phyloP scores from a whole-genome alignment of 2,113 vertebrate genomes.

The Lampris incognitus region DNA sequence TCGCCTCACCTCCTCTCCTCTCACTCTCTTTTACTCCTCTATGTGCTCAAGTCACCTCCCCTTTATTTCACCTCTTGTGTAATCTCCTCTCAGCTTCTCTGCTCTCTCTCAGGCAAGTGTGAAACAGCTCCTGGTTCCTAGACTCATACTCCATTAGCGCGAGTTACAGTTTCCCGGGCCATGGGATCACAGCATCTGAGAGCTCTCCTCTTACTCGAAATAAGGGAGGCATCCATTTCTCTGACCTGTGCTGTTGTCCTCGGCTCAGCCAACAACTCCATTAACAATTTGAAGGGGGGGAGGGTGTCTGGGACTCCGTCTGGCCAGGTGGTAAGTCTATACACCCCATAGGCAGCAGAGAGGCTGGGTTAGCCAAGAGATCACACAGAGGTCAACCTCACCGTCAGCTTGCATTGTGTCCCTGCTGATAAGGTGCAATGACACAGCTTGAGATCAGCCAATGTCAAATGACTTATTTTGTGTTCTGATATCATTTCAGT shows the following conservation, averaged over 20 bases:
- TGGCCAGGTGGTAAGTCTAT: constrained; percentile 27
- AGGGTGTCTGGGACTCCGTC: background rate
- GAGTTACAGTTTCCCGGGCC: constrained; percentile 48
- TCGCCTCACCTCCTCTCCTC: background rate
- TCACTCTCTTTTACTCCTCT: background rate
- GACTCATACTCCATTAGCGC: constrained; percentile 53
- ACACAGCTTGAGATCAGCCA: constrained; percentile 39
- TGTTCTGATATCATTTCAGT: constrained; percentile 36
- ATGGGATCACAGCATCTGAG: constrained; percentile 38
- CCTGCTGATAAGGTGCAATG: constrained; percentile 33
- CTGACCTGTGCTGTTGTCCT: constrained; percentile 37
- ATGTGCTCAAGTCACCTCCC: background rate
- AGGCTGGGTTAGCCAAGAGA: constrained; percentile 19
- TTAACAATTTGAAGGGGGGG: constrained; percentile 44
- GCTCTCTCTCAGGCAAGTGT: background rate
- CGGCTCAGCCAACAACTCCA: constrained; percentile 40
- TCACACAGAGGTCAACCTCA: constrained; percentile 27
- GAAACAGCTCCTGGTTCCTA: constrained; percentile 6
- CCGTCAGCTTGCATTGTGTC: constrained; percentile 35
- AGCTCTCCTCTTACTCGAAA: constrained; percentile 40
- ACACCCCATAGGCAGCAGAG: constrained; percentile 29
- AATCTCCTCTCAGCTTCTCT: background rate
- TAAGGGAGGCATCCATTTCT: constrained; percentile 45
- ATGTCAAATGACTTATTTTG: constrained; percentile 60
- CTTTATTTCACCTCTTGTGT: background rate